These are phyloP conservation scores for Lepidochitona cinerea DNA, from an alignment of 2,888 invertebrate genomes.

Conservation along the genomic window DNA sequence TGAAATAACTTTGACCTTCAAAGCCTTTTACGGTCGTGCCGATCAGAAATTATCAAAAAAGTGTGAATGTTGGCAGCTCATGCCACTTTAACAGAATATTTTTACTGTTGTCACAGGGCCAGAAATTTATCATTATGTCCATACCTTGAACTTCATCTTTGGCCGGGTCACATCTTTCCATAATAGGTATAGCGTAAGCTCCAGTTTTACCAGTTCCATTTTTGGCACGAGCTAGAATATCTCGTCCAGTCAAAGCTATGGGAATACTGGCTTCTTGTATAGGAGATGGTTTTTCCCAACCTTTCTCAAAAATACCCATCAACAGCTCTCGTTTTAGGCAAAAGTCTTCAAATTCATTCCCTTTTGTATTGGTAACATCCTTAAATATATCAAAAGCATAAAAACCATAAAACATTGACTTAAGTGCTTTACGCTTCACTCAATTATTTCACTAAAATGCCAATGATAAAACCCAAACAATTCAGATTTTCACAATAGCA, in stretches of 20 bases:
- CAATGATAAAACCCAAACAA: no score
- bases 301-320: conserved; percentile 99
- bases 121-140: not conserved
- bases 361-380: conserved; percentile 99
- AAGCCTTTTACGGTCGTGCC: no score
- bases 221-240: conserved; percentile 98
- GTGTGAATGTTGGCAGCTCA: no score
- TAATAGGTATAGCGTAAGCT: conserved; percentile 98
- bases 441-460: no score
- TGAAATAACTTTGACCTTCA: no score
- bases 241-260: conserved; percentile 96
- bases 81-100: no score
- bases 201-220: conserved; percentile 99
- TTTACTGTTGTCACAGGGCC: no score
- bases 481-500: no score
- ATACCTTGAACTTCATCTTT: conserved; percentile 91
- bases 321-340: conserved; percentile 96
- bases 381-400: no score
- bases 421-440: no score
- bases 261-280: conserved; percentile 97
- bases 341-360: conserved; percentile 99
- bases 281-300: conserved; percentile 98
- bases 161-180: conserved; percentile 86
- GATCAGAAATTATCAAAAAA: no score
- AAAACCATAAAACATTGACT: no score